Evolutionary conservation across 1,140 invertebrate species (phyloP).

Genomic region (Cherax destructor): DNA sequence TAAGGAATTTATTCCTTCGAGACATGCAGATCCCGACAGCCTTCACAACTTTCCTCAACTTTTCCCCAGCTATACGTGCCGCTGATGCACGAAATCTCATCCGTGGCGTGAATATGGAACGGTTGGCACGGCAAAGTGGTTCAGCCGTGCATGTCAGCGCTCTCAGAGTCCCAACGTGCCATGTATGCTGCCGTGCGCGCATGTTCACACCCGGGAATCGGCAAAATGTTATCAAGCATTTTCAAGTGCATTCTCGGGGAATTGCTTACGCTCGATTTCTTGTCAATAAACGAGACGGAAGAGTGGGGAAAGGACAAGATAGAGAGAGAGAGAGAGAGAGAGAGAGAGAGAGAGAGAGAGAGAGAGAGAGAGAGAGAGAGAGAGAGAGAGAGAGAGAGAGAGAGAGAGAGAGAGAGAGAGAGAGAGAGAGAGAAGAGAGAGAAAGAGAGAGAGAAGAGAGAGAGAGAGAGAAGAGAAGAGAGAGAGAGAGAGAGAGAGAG

Average conservation of each 20-base stretch:
- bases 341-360: neutral
- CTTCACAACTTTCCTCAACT: neutral
- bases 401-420: no score
- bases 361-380: no score
- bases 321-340: neutral
- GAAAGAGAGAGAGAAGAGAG: no score
- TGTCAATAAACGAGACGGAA: conserved; percentile 1
- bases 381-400: no score
- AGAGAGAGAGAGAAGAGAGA: no score
- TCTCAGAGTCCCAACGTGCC: neutral
- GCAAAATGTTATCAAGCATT: conserved; percentile 17
- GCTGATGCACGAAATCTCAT: neutral
- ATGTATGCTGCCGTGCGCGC: neutral
- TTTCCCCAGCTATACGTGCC: neutral
- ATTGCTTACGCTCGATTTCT: conserved; percentile 10
- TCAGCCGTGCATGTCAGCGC: neutral
- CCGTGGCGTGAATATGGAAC: neutral
- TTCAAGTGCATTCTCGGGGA: neutral
- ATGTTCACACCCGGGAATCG: neutral
- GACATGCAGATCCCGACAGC: neutral
- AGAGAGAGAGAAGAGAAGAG: no score
- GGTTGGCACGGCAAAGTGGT: no score
- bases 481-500: no score
- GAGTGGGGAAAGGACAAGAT: neutral
- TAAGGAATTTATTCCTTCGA: neutral